Conservation (phyloP, 2,113 vertebrate species). For the Notarius lentiginosus region DNA sequence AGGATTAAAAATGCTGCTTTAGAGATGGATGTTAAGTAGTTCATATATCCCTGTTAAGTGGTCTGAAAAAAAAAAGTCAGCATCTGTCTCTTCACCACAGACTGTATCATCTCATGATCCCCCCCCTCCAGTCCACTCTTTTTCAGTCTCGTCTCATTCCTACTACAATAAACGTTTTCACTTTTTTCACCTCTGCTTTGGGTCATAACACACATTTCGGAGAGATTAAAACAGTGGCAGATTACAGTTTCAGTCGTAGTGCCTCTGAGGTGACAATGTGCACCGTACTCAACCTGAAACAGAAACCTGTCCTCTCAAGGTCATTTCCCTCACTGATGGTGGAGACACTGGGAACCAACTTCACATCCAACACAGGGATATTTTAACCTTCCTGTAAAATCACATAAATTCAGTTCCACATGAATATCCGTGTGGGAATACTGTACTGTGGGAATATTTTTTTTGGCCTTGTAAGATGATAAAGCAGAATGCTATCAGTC, state of each 20-base stretch:
- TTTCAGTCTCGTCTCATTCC: neutral
- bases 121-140: conserved; percentile 15
- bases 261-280: conserved; percentile 33
- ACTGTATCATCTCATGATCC: conserved; percentile 57
- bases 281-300: conserved; percentile 21
- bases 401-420: neutral
- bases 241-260: conserved; percentile 29
- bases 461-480: conserved; percentile 16
- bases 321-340: conserved; percentile 16
- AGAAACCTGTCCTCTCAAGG: conserved; percentile 45
- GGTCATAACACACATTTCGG: conserved; percentile 49
- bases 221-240: conserved; percentile 47
- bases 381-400: neutral
- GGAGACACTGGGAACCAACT: neutral
- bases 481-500: conserved; percentile 29
- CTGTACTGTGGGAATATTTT: neutral
- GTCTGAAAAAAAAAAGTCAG: conserved; percentile 62
- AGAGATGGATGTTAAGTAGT: conserved; percentile 72
- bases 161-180: conserved; percentile 42
- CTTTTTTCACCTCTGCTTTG: conserved; percentile 30
- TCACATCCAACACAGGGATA: neutral
- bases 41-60: conserved; percentile 74
- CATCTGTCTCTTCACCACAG: conserved; percentile 58
- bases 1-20: conserved; percentile 67
- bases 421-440: neutral